Conservation (phyloP, 2,888 invertebrate genomes). For the Zygaena filipendulae region DNA sequence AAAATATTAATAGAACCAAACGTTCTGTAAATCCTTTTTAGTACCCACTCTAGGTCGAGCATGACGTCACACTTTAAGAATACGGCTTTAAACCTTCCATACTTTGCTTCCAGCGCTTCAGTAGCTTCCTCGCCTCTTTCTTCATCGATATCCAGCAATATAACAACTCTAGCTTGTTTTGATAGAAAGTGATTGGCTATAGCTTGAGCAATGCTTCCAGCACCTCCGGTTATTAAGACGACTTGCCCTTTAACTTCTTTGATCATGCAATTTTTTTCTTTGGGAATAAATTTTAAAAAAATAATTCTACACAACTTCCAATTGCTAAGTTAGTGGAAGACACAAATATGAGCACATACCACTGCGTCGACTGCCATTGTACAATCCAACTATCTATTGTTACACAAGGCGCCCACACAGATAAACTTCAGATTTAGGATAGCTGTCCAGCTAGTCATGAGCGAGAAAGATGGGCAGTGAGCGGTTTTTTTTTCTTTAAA, state of each 20-base stretch:
- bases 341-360: too few species aligned
- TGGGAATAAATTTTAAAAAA: too few species aligned
- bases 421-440: too few species aligned
- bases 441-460: too few species aligned
- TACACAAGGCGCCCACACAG: too few species aligned
- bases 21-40: constrained; percentile 20
- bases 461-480: too few species aligned
- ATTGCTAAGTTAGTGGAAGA: too few species aligned
- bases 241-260: constrained; percentile 20
- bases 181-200: constrained; percentile 48
- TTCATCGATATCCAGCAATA: constrained; percentile 23
- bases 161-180: constrained; percentile 29
- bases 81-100: constrained; percentile 40
- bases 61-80: constrained; percentile 57
- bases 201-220: constrained; percentile 58
- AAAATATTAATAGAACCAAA: constrained; percentile 35
- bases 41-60: constrained; percentile 36
- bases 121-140: constrained; percentile 29
- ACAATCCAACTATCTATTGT: too few species aligned
- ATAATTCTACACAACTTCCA: too few species aligned
- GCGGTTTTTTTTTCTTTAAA: too few species aligned
- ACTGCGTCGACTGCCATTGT: too few species aligned
- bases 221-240: constrained; percentile 58
- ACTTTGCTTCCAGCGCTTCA: constrained; percentile 35
- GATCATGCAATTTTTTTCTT: too few species aligned